Evolutionary conservation across 1,140 invertebrate genomes (phyloP), one percentile per base, ranked within the genome.

Genomic region (Scaptomyza montana): DNA sequence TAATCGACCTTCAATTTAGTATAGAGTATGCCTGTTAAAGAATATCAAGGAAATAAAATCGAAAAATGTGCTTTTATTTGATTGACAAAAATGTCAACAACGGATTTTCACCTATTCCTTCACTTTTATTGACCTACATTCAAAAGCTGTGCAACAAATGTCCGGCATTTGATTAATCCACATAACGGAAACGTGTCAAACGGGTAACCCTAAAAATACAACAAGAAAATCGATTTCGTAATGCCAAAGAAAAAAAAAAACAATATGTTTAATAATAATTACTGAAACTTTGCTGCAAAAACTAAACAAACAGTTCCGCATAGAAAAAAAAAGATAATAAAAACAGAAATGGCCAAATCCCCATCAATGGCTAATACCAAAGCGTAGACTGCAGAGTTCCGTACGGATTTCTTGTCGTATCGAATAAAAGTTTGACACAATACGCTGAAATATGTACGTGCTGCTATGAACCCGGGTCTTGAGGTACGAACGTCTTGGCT

Each of bases 331-430:
- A 25, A 25, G 21, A 25, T 16, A 25, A 25, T 25, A 25, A 59
- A 69, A 59, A 70, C 56, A 46, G 33, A 63, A 62, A 69, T 59
- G 61, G 64, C 41, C 59, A 47, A 67, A 82, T 79, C 53, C 60
- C 21, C 30, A 30, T 33, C 60, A 59, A 60, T 63, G 70, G 70
- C 66, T 68, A 73, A 87, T 87, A 87, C 73, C 77, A 74, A 77
- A 65, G 51, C 72, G 78, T 87, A 86, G 84, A 68, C 70, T 5
- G 3, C 12, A 43, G 59, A 89, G 84, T 89, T 89, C 85, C 85
- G 84, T 89, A 89, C 84, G 89, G 85, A 89, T 89, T 89, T 89
- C 84, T 80, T 89, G 84, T 78, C 84, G 84, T 75, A 89, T 89
- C 84, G 85, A 89, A 89, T 10, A 39, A 6, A 30, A 6, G 89